Conservation (phyloP, 2,888 invertebrate species). For the Dinocampus coccinellae region DNA sequence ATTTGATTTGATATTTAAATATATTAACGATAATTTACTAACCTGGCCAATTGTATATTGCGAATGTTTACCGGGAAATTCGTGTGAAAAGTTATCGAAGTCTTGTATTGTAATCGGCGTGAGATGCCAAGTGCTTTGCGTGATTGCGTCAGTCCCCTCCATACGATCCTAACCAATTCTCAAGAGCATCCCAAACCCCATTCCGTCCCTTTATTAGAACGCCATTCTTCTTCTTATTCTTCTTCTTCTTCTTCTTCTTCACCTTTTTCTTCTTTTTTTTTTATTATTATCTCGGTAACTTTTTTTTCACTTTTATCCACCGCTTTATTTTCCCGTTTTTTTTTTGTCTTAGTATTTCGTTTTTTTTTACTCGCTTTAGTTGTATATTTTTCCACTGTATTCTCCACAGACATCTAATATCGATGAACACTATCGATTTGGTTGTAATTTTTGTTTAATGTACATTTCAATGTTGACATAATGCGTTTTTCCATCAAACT, state of each 20-base stretch:
- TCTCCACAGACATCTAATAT: neutral
- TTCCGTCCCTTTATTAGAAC: conserved; percentile 53
- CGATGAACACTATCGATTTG: neutral
- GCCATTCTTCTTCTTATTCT: conserved; percentile 52
- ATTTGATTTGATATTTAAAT: neutral
- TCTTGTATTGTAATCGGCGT: conserved; percentile 55
- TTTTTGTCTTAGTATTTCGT: neutral
- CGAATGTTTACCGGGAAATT: conserved; percentile 67
- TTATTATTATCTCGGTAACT: neutral
- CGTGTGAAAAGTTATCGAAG: conserved; percentile 59
- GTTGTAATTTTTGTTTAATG: neutral
- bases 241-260: conserved; percentile 27
- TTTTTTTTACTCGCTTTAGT: neutral
- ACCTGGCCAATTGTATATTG: conserved; percentile 68
- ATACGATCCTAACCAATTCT: conserved; percentile 67
- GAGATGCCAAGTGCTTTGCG: conserved; percentile 66
- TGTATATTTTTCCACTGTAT: neutral
- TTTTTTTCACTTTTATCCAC: too few species aligned
- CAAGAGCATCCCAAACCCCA: conserved; percentile 66
- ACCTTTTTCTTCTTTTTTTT: conserved; percentile 8
- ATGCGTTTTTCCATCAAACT: neutral
- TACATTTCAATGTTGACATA: neutral
- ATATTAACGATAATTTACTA: neutral
- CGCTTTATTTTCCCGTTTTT: too few species aligned
- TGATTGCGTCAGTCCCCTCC: conserved; percentile 66